A percentile compares a stretch with the other conserved stretches of the same genome.
These are phyloP conservation scores for Reinhardtius hippoglossoides DNA, from an alignment of 2,113 vertebrate genomes.

Conservation along the genomic window DNA sequence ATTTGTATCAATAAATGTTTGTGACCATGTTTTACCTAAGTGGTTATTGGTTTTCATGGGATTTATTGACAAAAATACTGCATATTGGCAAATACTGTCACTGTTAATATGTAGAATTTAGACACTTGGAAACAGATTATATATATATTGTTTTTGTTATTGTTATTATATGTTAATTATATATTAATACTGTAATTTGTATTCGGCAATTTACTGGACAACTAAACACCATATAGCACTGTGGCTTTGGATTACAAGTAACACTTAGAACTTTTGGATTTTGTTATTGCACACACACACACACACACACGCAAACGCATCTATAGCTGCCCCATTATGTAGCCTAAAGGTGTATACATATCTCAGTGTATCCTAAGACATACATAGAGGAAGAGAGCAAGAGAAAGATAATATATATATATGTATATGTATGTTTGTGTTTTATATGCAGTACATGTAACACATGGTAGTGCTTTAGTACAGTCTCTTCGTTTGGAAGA, in stretches of 20 bases:
- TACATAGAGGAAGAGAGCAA: not conserved
- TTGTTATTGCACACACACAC: too few species aligned
- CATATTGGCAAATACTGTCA: not conserved
- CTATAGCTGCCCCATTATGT: too few species aligned
- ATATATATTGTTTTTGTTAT: too few species aligned
- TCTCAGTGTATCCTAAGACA: too few species aligned
- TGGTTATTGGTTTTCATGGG: not conserved
- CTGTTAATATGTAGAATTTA: not conserved
- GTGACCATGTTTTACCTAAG: too few species aligned
- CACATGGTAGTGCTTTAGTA: conserved; percentile 20
- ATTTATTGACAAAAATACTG: not conserved
- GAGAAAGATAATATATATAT: not conserved
- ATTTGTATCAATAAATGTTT: too few species aligned
- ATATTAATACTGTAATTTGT: not conserved
- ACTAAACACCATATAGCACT: not conserved
- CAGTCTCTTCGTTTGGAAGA: conserved; percentile 51
- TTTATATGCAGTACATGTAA: conserved; percentile 6
- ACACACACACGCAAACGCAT: too few species aligned
- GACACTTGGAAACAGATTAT: not conserved
- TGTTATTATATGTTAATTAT: not conserved
- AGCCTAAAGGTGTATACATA: too few species aligned
- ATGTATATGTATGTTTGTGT: conserved; percentile 11
- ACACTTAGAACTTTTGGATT: too few species aligned
- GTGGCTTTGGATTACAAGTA: too few species aligned
- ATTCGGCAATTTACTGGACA: not conserved